A percentile compares a stretch with the other conserved stretches of the same genome.
These are phyloP conservation scores for Tachystola acroxantha DNA, from an alignment of 2,888 invertebrate species.

Conservation along the genomic window DNA sequence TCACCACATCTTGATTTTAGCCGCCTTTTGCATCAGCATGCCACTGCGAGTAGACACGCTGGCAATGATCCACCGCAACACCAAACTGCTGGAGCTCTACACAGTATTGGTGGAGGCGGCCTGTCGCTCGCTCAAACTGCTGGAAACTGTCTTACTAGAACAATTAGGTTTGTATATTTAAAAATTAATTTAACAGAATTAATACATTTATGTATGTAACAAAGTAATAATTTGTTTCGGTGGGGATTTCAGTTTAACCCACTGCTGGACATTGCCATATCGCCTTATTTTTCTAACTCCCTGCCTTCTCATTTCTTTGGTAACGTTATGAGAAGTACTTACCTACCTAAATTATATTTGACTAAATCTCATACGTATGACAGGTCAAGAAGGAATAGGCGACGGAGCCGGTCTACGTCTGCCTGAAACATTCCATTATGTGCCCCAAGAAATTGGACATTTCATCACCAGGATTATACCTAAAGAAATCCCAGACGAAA, in stretches of 20 bases:
- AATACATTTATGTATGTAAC: too few species aligned
- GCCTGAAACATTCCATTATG: constrained; percentile 86
- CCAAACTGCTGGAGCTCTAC: constrained; percentile 82
- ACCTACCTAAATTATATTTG: too few species aligned
- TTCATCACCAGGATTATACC: constrained; percentile 87
- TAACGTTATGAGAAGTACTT: too few species aligned
- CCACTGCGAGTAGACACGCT: constrained; percentile 84
- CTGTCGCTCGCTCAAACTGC: constrained; percentile 82
- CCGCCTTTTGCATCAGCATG: constrained; percentile 76
- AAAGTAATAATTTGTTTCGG: too few species aligned
- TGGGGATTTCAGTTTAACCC: too few species aligned
- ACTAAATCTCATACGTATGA: too few species aligned
- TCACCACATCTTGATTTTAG: too few species aligned
- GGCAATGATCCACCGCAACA: constrained; percentile 82
- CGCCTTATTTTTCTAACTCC: too few species aligned
- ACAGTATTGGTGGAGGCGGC: constrained; percentile 86
- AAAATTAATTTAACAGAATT: too few species aligned
- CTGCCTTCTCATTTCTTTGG: too few species aligned
- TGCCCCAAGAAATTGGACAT: constrained; percentile 84
- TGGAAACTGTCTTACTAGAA: constrained; percentile 80
- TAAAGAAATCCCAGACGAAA: constrained; percentile 81
- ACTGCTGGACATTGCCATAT: too few species aligned
- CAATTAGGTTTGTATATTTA: constrained; percentile 62
- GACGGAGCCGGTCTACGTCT: constrained; percentile 71
- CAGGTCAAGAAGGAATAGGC: constrained; percentile 72